Percentiles rank a stretch among this genome's conserved stretches.
Evolutionary conservation across 2,113 vertebrate species (phyloP).

Genomic region (Ophiodon elongatus): DNA sequence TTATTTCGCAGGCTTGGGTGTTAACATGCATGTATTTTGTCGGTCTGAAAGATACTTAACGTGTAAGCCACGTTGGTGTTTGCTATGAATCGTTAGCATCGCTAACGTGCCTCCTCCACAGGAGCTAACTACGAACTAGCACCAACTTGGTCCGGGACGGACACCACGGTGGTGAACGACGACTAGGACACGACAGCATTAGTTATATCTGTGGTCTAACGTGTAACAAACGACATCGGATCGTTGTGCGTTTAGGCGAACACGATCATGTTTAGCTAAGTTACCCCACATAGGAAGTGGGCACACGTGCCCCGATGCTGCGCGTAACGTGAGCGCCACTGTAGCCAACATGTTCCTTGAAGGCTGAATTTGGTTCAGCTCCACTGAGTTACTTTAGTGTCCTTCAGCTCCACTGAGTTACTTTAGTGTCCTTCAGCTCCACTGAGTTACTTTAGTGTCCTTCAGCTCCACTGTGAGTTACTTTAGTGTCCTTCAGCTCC

Average conservation of each 20-base stretch:
- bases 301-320: conserved; percentile 53
- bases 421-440: neutral
- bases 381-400: neutral
- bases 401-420: no score
- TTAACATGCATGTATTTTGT: neutral
- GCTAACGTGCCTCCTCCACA: conserved; percentile 30
- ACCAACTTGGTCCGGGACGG: neutral
- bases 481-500: neutral
- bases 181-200: neutral
- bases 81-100: conserved; percentile 45
- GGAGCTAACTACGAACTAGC: neutral
- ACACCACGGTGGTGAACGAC: neutral
- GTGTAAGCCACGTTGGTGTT: neutral
- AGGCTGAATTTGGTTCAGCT: neutral
- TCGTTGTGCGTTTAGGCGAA: neutral
- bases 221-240: neutral
- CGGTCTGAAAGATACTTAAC: neutral
- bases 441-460: neutral
- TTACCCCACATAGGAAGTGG: conserved; percentile 10
- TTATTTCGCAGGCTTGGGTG: neutral
- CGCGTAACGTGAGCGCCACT: conserved; percentile 16
- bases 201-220: neutral
- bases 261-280: neutral
- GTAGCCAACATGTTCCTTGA: neutral
- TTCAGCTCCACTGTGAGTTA: neutral